Base-by-base conservation (phyloP, 2,888 invertebrate genomes). In the Epicampocera succincta region DNA sequence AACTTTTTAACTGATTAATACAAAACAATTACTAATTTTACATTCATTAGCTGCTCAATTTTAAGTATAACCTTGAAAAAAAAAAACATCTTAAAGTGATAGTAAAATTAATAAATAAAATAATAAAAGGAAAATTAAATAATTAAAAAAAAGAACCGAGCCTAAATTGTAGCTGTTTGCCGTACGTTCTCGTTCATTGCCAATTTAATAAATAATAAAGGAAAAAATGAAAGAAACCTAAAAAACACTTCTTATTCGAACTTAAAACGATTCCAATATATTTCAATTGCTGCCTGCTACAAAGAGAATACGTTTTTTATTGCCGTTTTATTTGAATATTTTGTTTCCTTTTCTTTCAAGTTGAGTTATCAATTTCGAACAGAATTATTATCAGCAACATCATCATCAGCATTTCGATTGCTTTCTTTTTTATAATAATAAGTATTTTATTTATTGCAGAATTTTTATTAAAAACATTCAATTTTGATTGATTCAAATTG, bases 401-500 rank as follows among this genome's bases (percentile, higher is more conserved):
- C 58, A 66, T 46, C 48, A 63, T 65, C 42, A 65, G 50, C 63
- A 29, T 63, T 38, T 21, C 9, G 38, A 46, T 65, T 15, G 46
- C 2, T 54, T 56, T 61, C 33, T 12, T 54, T 21, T 65, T 65
- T 25, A 5, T 25, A 25, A 15, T 63, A 40, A 44, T 63, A 54
- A 73, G 63, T 46, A 65, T 50, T 75, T 60, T 17, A 68, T 50
- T 50, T 17, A 68, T 50, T 50, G 44, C 60, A 42, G 29, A 61
- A 56, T 15, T 72, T 68, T 78, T 42, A 76, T 61, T 46, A 79
- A 77, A 69, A 69, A 77, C 73, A 77, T 83, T 83, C 42, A 77
- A 80, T 76, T 80, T 83, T 83, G 83, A 83, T 83, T 83, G 83
- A 80, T 80, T 80, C 73, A 76, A 80, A 83, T 76, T 63, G 66